Base-by-base conservation (phyloP, 2,888 invertebrate species). In the Brenthis hecate region DNA sequence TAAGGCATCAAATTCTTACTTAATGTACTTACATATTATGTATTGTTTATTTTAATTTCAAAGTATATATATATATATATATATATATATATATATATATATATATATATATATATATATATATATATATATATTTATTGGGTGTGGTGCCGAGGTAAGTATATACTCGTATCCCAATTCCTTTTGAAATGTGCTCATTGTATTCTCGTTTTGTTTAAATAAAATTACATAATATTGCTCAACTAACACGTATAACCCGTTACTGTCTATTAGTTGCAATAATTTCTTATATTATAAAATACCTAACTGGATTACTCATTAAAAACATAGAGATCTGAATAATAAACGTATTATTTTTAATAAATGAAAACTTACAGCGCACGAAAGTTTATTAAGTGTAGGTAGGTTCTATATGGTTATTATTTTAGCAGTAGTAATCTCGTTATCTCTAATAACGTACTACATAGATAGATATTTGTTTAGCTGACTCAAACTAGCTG, bases 1-100 rank as follows among this genome's bases (percentile, higher is more conserved):
- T 50, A 61, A 61, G 61, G 51, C 61, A 28, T 23, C 32, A 61
- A 14, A 50, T 23, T 61, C 50, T 61, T 50, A n/a, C 28, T 14
- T 28, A 14, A 48, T 32, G 28, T 28, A 14, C 14, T 19, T 19
- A 13, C 14, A 19, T 8, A 36, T 36, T 36, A 36, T 1, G 8
- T 36, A 36, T 8, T 36, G 36, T 36, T 36, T 36, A 36, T 8
- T 36, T 36, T 36, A 0, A 36, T 36, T 36, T 36, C 0, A 36
- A 36, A 0, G 6, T 36, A 6, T 36, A 19, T 19, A 19, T 19
- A 19, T 19, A 19, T 19, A 19, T 19, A 19, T 19, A 19, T 19
- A 19, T 19, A 19, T 19, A 19, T 19, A 19, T 19, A 19, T 19
- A 19, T 19, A 19, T 19, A 19, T 19, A 19, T 19, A 19, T 19